Evolutionary conservation across 2,113 vertebrate species (phyloP), one percentile per base, ranked within the genome.

Genomic region (Sylvietta virens): DNA sequence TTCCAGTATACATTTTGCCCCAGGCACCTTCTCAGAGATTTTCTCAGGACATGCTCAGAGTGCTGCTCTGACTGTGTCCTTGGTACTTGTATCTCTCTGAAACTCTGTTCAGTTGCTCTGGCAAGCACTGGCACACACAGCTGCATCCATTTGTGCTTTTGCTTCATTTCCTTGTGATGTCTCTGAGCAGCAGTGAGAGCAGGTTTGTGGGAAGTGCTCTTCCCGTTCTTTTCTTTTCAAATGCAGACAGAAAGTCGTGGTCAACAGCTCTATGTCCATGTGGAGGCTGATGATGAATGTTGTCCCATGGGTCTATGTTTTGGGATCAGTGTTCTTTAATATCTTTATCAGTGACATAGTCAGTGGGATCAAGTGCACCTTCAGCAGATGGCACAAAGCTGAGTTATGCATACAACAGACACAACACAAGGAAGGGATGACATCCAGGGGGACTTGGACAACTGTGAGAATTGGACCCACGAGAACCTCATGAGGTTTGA

Each of bases 91-190:
- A 30, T 30, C 44, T 53, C 71, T 54, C 58, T 13, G 18, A 45
- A 51, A 57, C 37, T 26, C 45, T 54, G 6, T 14, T 73, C 6
- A 5, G 71, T 26, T 60, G 48, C 40, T 77, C 72, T 3, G 4
- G 22, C 22, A 80, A 51, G 45, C 2, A 0, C 35, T 64, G 71
- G 42, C 37, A 37, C 47, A 77, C 20, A 45, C 1, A 48, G 10
- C n/a, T 65, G 48, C 37, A 65, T 37, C 62, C 35, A 8, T 40
- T n/a, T 0, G 0, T 64, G 24, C 35, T 2, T 7, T 21, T 37
- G 35, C 42, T 69, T 60, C 9, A 0, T 42, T 70, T 80, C n/a
- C 26, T 64, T 21, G 72, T 4, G 61, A 23, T 1, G 0, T 5
- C 15, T 80, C n/a, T 12, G 28, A 73, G 13, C 28, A 50, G 40